Base-by-base conservation (phyloP, 1,140 invertebrate genomes). In the Hyles vespertilio region DNA sequence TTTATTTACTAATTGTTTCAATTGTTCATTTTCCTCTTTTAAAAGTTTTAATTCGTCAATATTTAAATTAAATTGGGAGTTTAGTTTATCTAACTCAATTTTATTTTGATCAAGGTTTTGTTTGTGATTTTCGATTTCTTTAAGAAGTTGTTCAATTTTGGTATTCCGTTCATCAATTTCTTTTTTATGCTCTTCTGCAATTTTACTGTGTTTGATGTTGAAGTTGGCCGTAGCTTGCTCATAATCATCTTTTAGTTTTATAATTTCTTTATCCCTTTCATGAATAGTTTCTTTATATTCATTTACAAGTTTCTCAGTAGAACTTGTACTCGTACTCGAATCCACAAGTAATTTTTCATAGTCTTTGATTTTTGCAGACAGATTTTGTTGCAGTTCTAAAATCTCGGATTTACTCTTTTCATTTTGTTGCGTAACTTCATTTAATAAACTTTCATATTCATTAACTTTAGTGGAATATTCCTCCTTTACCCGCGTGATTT, bases 51-150 rank as follows among this genome's bases (percentile, higher is more conserved):
- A 67, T 77, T 90, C 86, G 62, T 89, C 83, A 10, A 59, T 63
- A 56, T 89, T 85, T 36, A 81, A 63, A 11, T 63, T 78, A 55
- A 87, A 84, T 65, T 89, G 79, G 10, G 76, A 75, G 68, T 79
- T 87, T 2, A 90, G 61, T 33, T 77, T 69, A 52, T 88, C 79
- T 6, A 84, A 72, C 71, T 87, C 86, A 34, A 84, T 57, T 67
- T 91, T 89, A 44, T 70, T 89, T 67, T 91, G 80, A 72, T 90
- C 89, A 44, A 90, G 71, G 4, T 87, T 59, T 44, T 79, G 69
- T 61, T 79, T 90, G 63, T 92, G 89, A 51, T 87, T 76, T 62
- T 91, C 89, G 32, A 90, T 89, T 71, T 92, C 88, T 61, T 89
- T 89, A 44, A 77, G 75, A 36, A 87, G 64, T 51, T 86, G 73